Evolutionary conservation across 2,888 invertebrate genomes (phyloP).

Genomic region (Heliconius cydno): DNA sequence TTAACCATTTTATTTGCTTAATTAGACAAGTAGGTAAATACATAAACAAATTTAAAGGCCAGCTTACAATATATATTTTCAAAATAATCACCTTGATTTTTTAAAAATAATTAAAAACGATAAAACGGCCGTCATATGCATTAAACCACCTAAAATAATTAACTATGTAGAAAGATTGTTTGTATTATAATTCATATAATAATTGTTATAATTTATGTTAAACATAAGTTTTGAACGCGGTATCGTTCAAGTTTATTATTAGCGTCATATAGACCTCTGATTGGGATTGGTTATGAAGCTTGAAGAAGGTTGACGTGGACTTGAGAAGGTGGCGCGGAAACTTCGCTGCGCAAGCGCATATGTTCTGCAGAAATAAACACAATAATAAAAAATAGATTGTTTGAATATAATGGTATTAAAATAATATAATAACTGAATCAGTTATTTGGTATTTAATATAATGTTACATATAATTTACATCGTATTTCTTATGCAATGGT

Average conservation of each 20-base stretch:
- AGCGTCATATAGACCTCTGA: conserved; percentile 32
- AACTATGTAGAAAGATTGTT: background rate
- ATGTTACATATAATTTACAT: no score
- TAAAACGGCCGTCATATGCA: background rate
- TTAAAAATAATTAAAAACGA: background rate
- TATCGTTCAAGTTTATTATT: conserved; percentile 25
- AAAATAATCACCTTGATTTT: conserved; percentile 24
- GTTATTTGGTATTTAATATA: background rate
- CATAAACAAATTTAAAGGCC: background rate
- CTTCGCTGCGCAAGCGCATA: conserved; percentile 45
- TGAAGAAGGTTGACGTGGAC: conserved; percentile 76
- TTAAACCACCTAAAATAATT: background rate
- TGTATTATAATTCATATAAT: background rate
- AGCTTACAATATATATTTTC: background rate
- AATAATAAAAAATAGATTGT: no score
- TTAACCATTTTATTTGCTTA: background rate
- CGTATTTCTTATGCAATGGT: no score
- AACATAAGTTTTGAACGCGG: no score
- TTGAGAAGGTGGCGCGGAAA: conserved; percentile 63
- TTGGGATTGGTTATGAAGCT: conserved; percentile 53
- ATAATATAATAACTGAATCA: no score
- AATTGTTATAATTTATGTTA: no score
- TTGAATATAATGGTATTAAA: no score
- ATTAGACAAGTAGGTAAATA: background rate
- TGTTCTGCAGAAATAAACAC: no score